Conservation (phyloP, 1,140 invertebrate species). For the Drosophila punjabiensis region DNA sequence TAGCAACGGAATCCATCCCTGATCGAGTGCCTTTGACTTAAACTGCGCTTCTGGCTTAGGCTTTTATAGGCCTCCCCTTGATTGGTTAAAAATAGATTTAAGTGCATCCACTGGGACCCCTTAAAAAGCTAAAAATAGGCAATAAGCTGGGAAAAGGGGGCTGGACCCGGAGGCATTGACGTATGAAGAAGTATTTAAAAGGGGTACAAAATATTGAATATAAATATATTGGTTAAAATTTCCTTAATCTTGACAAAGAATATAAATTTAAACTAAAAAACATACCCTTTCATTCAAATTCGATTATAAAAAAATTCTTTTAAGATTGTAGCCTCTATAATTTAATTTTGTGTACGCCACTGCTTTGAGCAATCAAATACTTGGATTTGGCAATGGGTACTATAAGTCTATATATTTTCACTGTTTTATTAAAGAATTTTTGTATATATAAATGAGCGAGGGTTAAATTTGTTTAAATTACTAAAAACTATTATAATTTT, state of each 20-base stretch:
- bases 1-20: constrained; percentile 3
- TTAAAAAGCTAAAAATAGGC: constrained; percentile 61
- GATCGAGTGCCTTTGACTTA: constrained; percentile 34
- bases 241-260: background rate
- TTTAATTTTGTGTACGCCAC: background rate
- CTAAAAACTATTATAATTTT: background rate
- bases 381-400: background rate
- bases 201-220: background rate
- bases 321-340: background rate
- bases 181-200: too few species aligned
- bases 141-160: constrained; percentile 15
- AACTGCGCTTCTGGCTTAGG: constrained; percentile 15
- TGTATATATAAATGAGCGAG: too few species aligned
- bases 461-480: background rate
- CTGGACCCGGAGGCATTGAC: background rate
- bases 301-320: too few species aligned
- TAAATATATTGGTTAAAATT: too few species aligned
- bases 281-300: background rate
- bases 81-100: constrained; percentile 71
- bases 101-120: constrained; percentile 14
- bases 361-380: constrained; percentile 6
- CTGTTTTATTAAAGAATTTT: background rate
- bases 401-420: background rate
- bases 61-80: constrained; percentile 59
- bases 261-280: background rate